These are phyloP conservation scores for Ooceraea biroi DNA, from an alignment of 1,140 invertebrate species.

Conservation along the genomic window DNA sequence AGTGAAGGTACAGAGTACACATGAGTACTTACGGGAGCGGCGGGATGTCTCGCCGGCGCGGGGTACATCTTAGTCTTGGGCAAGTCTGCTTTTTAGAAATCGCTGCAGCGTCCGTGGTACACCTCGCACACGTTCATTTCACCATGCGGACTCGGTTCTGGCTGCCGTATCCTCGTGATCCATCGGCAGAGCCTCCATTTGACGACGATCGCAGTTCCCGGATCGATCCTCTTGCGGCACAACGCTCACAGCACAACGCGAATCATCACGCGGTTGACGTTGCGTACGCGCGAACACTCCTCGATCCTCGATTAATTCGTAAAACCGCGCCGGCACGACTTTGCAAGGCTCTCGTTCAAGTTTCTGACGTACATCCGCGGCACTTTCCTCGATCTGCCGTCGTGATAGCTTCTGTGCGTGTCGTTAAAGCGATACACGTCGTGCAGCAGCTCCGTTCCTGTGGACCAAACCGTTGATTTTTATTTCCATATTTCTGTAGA, in stretches of 20 bases:
- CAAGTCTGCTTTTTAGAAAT: constrained; percentile 68
- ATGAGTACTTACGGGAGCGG: constrained; percentile 87
- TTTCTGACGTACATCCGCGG: constrained; percentile 1
- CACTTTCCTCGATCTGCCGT: constrained; percentile 9
- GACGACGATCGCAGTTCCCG: constrained; percentile 10
- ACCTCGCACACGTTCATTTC: constrained; percentile 77
- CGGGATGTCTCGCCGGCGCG: constrained; percentile 88
- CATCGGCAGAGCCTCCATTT: constrained; percentile 58
- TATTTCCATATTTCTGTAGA: neutral
- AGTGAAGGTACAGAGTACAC: constrained; percentile 7
- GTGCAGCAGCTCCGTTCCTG: neutral
- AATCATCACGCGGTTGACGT: constrained; percentile 66
- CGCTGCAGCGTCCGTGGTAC: constrained; percentile 64
- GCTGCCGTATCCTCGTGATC: constrained; percentile 61
- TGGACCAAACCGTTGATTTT: constrained; percentile 22
- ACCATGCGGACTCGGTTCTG: constrained; percentile 68
- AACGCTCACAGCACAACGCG: constrained; percentile 65
- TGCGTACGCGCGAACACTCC: constrained; percentile 24
- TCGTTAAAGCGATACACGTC: neutral
- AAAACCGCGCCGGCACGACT: neutral
- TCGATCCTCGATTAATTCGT: constrained; percentile 4
- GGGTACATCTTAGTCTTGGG: constrained; percentile 87
- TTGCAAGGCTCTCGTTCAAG: constrained; percentile 14
- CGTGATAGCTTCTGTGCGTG: neutral
- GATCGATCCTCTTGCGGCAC: constrained; percentile 39